Evolutionary conservation across 2,888 invertebrate species (phyloP).

Genomic region (Cantharis rustica): DNA sequence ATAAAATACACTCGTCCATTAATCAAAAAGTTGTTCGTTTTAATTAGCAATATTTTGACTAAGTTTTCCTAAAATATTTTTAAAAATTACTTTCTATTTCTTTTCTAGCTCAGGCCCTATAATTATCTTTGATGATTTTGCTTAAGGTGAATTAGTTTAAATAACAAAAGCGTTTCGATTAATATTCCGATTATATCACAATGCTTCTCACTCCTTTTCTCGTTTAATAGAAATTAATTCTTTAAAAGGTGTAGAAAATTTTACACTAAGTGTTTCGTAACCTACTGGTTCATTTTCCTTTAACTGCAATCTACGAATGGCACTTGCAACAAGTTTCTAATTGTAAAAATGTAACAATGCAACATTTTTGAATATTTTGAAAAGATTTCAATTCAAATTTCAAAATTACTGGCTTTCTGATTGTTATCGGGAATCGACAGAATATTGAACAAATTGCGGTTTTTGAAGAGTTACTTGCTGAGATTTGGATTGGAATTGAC

Average conservation of each 20-base stretch:
- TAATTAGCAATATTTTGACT: neutral
- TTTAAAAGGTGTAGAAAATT: neutral
- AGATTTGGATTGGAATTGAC: neutral
- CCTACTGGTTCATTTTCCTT: neutral
- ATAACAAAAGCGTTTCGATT: neutral
- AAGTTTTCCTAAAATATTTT: neutral
- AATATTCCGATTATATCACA: neutral
- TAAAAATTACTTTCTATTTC: neutral
- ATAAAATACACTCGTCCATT: neutral
- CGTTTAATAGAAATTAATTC: neutral
- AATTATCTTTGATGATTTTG: neutral
- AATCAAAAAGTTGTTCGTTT: neutral
- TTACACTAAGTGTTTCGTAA: neutral
- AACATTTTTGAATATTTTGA: no score
- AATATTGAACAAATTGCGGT: no score
- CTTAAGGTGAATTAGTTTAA: neutral
- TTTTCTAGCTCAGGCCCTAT: neutral
- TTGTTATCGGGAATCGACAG: no score
- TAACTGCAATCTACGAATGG: neutral
- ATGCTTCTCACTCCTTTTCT: neutral
- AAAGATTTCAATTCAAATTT: no score
- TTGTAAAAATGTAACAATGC: neutral
- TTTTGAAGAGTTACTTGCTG: no score
- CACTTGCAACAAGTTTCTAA: neutral
- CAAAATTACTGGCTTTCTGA: no score